Evolutionary conservation across 1,140 invertebrate genomes (phyloP).

Genomic region (Probaryconus sp.): DNA sequence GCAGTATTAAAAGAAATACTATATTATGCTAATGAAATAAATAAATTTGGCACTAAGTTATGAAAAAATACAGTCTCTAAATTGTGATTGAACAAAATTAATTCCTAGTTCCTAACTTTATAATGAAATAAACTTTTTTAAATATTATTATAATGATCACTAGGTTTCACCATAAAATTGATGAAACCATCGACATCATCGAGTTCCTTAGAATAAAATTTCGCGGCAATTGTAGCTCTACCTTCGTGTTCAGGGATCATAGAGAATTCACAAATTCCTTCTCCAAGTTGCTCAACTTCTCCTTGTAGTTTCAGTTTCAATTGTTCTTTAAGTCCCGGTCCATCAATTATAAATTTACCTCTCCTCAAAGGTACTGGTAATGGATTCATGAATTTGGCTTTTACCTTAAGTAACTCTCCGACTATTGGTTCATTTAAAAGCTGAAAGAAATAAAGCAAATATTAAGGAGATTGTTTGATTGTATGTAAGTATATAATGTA

Average conservation of each 20-base stretch:
- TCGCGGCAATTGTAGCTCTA: conserved; percentile 85
- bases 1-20: too few species aligned
- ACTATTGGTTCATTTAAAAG: conserved; percentile 80
- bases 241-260: conserved; percentile 85
- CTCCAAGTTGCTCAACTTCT: conserved; percentile 81
- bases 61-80: neutral
- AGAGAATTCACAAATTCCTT: conserved; percentile 83
- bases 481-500: neutral
- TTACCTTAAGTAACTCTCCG: conserved; percentile 82
- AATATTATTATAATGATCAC: conserved; percentile 24
- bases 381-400: conserved; percentile 86
- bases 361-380: conserved; percentile 85
- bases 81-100: neutral
- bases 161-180: conserved; percentile 79
- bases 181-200: conserved; percentile 88
- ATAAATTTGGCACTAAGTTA: too few species aligned
- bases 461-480: neutral
- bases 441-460: conserved; percentile 54
- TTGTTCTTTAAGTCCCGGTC: conserved; percentile 84
- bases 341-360: conserved; percentile 87
- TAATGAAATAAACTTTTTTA: neutral
- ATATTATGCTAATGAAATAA: too few species aligned
- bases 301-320: conserved; percentile 83
- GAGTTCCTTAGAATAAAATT: conserved; percentile 88
- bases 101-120: too few species aligned